Evolutionary conservation across 2,113 vertebrate genomes (phyloP), one percentile per base, ranked within the genome.

Genomic region (Leucoraja erinaceus): DNA sequence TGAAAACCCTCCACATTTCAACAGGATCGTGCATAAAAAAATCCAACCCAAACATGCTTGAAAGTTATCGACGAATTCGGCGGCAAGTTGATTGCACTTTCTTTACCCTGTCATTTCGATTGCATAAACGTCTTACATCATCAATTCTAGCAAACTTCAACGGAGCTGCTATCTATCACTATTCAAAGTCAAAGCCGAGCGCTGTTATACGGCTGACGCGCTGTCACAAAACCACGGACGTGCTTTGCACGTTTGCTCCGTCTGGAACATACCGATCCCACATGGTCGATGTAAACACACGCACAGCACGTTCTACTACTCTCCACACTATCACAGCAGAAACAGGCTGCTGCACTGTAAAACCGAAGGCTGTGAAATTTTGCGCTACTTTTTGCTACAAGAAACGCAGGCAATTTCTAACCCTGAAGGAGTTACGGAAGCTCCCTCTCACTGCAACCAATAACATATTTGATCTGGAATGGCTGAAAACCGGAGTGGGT

Each of bases 1-100:
- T 88, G 28, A 88, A 88, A 88, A 66, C 31, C 84, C 84, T 66
- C 59, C 59, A 88, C 59, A 66, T 88, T 33, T 66, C 84, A 88
- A 88, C 31, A 2, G 59, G 84, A 88, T 88, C 84, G 31, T 88
- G 59, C 56, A 88, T 88, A 33, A 88, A 33, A 88, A 66, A 56
- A 7, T 88, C 59, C 1, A 63, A 5, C 12, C 28, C 28, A 88
- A 31, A 88, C n/a, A 66, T 88, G 6, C 5, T 88, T 56, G 56
- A 66, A 33, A 88, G 25, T 61, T 66, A 11, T 47, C 38, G 20
- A 18, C 63, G 59, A 88, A 66, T 18, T 33, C 4, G 5, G 56
- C n/a, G 3, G 56, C 25, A 83, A 28, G 25, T 10, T 25, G 54
- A 83, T 47, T 56, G 79, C 54, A n/a, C 31, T 63, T 14, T 88